Evolutionary conservation across 2,113 vertebrate genomes (phyloP), one percentile per base, ranked within the genome.

Genomic region (Eulacestoma nigropectus): DNA sequence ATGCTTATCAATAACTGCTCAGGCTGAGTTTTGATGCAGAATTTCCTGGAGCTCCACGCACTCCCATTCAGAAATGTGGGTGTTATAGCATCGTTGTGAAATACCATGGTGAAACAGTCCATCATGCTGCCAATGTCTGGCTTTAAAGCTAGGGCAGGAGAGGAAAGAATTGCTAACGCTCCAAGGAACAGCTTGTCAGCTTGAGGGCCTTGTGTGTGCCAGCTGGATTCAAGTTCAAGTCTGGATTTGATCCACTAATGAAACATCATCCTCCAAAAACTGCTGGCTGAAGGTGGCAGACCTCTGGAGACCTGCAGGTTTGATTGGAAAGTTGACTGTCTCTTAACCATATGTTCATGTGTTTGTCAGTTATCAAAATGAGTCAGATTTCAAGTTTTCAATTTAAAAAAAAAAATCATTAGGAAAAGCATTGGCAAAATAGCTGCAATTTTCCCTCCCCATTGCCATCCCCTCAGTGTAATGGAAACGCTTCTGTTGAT

Each of bases 161-260:
- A 59, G 76, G 76, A 92, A 74, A 88, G 90, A 86, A 80, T 65
- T 85, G 70, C 89, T 72, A 91, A 96, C 0, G 5, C 95, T 96
- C 92, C 92, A 90, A 90, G 93, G 85, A 95, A 81, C 85, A 96
- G 92, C 93, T 86, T 93, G 92, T 95, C 95, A 93, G 90, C 72
- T 80, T 72, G 79, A 90, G 73, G 85, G 80, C 69, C 80, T 91
- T 5, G 0, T 62, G 11, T 56, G 44, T 93, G 91, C 95, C 96
- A 97, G 93, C 86, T 96, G 89, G 95, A 96, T 93, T 67, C 29
- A 44, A 69, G 75, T 44, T 91, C 72, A 80, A 53, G 60, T 52
- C 80, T 92, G 92, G 88, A 94, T 86, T 72, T 88, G 85, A 90
- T 93, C 87, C 64, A 80, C 83, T 92, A 93, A 87, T 94, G 90